These are phyloP conservation scores for Schizopygopsis malacanthus DNA, from an alignment of 2,797 vertebrate species.

Conservation along the genomic window DNA sequence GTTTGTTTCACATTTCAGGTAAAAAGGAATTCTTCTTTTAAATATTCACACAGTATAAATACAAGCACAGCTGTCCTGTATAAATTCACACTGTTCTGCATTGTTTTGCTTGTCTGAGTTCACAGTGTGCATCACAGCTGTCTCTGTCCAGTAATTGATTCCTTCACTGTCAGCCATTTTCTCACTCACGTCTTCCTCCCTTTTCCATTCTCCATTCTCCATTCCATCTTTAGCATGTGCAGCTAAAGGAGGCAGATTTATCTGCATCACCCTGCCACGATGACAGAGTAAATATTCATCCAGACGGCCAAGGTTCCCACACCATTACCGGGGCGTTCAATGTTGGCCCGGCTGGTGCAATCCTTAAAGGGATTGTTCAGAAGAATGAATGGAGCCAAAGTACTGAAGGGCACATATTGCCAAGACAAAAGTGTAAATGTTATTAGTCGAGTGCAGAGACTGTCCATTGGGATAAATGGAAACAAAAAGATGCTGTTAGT, in stretches of 20 bases:
- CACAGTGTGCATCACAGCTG: conserved; percentile 44
- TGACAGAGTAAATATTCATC: conserved; percentile 84
- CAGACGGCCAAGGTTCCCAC: conserved; percentile 77
- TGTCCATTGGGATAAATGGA: conserved; percentile 26
- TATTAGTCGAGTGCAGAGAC: conserved; percentile 68
- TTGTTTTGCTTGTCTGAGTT: conserved; percentile 9
- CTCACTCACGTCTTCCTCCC: conserved; percentile 38
- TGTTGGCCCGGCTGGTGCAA: conserved; percentile 82
- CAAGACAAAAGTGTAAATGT: conserved; percentile 75
- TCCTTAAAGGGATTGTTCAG: conserved; percentile 81
- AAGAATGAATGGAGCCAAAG: conserved; percentile 79
- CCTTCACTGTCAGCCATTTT: conserved; percentile 60
- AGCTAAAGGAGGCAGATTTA: conserved; percentile 74
- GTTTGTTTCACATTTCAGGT: background rate
- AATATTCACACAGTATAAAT: background rate
- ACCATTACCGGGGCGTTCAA: conserved; percentile 74
- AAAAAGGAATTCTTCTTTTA: background rate
- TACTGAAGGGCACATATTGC: conserved; percentile 79
- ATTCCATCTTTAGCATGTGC: conserved; percentile 70
- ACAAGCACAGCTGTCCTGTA: background rate
- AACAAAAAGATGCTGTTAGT: conserved; percentile 40
- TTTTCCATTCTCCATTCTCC: conserved; percentile 58
- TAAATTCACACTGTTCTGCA: background rate
- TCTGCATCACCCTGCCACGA: conserved; percentile 78
- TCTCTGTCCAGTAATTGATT: conserved; percentile 62